phyloP scores from a whole-genome alignment of 2,797 vertebrate species.

The Ceryle rudis region DNA sequence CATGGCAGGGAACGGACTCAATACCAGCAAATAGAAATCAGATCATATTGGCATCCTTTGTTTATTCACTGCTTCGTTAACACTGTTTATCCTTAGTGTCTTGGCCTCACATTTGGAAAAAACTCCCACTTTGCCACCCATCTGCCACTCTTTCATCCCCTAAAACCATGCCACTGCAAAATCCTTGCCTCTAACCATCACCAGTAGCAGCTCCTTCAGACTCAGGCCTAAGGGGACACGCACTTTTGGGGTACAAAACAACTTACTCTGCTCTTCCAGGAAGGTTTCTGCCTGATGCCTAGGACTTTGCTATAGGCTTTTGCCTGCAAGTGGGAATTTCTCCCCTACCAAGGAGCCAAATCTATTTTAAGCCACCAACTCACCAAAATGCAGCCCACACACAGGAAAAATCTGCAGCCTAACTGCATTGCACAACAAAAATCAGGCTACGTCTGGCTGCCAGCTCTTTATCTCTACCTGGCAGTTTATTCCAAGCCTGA shows the following conservation, averaged over 20 bases:
- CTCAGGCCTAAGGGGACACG: accelerated
- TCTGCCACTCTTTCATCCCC: neutral
- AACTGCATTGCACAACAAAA: neutral
- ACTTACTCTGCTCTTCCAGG: neutral
- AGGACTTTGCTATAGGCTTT: neutral
- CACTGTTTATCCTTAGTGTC: neutral
- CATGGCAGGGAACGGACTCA: neutral
- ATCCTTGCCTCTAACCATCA: neutral
- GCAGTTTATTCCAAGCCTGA: neutral
- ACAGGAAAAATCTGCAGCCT: neutral
- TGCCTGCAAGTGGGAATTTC: neutral
- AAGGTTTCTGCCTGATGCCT: neutral
- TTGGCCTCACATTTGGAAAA: neutral
- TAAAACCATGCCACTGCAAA: neutral
- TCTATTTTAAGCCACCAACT: accelerated
- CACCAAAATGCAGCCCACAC: neutral
- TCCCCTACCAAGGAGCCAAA: neutral
- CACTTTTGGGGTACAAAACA: neutral
- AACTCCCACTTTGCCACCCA: neutral
- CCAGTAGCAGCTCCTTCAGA: neutral
- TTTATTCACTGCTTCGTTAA: constrained; percentile 7
- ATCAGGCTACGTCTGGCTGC: neutral
- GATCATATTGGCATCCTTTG: constrained; percentile 24
- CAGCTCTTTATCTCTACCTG: neutral
- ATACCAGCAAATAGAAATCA: neutral